Conservation (phyloP, 2,113 vertebrate genomes). For the Dipodomys merriami region DNA sequence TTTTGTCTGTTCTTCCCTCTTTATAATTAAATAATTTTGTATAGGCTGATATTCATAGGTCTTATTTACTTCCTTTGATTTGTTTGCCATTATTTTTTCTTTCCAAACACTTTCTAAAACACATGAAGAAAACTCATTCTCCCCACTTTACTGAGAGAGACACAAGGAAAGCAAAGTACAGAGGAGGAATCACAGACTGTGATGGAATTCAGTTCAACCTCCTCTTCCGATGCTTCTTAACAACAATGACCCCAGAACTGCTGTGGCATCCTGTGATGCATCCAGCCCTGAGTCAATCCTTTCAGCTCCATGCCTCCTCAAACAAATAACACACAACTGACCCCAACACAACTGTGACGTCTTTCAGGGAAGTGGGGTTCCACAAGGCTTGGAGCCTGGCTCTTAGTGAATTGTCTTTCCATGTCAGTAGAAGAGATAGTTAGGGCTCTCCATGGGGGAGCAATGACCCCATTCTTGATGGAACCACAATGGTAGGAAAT, state of each 20-base stretch:
- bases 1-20: conserved; percentile 13
- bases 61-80: not conserved
- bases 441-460: not conserved
- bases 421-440: not conserved
- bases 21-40: conserved; percentile 14
- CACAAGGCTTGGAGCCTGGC: not conserved
- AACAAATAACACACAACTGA: not conserved
- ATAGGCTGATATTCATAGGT: not conserved
- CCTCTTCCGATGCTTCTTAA: not conserved
- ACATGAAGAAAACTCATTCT: not conserved
- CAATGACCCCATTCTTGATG: not conserved
- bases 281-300: not conserved
- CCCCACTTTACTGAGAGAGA: not conserved
- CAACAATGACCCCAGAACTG: not conserved
- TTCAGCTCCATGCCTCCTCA: not conserved
- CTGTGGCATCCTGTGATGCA: not conserved
- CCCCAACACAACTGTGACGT: not conserved
- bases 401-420: too few relatives aligned
- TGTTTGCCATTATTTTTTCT: conserved; percentile 43
- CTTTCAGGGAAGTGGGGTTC: not conserved
- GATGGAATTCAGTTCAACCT: not conserved
- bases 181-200: not conserved
- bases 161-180: not conserved
- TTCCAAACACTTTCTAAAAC: not conserved
- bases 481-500: not conserved